Evolutionary conservation across 2,797 vertebrate genomes (phyloP).

Genomic region (Pipistrellus nathusii): DNA sequence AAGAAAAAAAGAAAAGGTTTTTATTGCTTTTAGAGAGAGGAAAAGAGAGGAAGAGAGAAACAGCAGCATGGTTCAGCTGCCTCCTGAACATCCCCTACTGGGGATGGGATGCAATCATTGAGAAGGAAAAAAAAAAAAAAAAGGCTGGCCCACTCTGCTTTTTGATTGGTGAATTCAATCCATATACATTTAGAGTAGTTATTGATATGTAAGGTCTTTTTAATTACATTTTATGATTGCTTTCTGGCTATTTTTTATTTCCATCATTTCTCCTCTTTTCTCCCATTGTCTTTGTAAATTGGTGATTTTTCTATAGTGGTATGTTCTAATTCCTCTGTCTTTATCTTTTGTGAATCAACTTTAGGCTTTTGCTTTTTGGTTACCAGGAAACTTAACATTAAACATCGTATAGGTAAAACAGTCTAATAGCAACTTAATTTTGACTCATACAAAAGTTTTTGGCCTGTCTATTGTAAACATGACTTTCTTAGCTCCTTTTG

Average conservation of each 20-base stretch:
- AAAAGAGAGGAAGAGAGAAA: too few relatives aligned
- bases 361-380: not conserved
- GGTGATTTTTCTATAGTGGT: not conserved
- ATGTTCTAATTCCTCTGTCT: not conserved
- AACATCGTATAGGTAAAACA: not conserved
- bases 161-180: not conserved
- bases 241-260: not conserved
- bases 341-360: not conserved
- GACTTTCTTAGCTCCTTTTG: not conserved
- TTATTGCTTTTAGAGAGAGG: too few relatives aligned
- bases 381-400: not conserved
- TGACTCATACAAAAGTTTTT: not conserved
- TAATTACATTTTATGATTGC: not conserved
- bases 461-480: not conserved
- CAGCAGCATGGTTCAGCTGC: too few relatives aligned
- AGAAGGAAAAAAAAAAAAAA: too few relatives aligned
- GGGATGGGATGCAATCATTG: too few relatives aligned
- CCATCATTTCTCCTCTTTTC: not conserved
- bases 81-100: too few relatives aligned
- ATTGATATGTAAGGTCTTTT: not conserved
- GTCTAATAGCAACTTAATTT: not conserved
- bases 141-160: not conserved
- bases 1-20: too few relatives aligned
- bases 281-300: not conserved
- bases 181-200: not conserved